Base-by-base conservation (phyloP, 53 echinoderm and acorn worm species). In the Echinometra lucunter region DNA sequence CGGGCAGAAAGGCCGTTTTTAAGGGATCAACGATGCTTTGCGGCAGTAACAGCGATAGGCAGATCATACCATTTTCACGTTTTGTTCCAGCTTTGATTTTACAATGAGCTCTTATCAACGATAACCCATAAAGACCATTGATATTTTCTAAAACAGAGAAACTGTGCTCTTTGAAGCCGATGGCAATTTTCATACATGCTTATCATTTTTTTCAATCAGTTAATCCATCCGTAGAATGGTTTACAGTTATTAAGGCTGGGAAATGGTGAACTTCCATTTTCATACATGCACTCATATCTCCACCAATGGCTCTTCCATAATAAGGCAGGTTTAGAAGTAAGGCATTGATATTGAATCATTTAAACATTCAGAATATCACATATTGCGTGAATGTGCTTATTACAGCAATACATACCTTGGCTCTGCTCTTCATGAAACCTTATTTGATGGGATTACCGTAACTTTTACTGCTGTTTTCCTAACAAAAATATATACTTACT, bases 1-100 rank as follows among this genome's bases (percentile, higher is more conserved):
- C 15, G 30, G n/a, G 53, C 49, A 85, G 45, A 78, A 16, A 49
- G 49, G 27, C 30, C 2, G 30, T 47, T 85, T 85, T 85, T 49
- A 53, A 85, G 28, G 85, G 49, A 85, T 47, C 85, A 85, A 85
- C 11, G 85, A 21, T 85, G 12, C n/a, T 85, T 85, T 30, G 21
- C 16, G 18, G 45, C 83, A n/a, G n/a, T 47, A 83, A 21, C 16
- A n/a, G 45, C 83, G 44, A 47, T 47, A 83, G 19, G 85, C 53
- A 85, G 85, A 85, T 85, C 27, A 85, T 19, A 40, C 78, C 40
- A 38, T 85, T n/a, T n/a, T 85, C 28, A 2, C 28, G 44, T 15
- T 82, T 85, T 53, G 42, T 85, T n/a, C 49, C 85, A 12, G 27
- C 7, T 21, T 47, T 85, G 85, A 85, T 85, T 53, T 53, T 30